Evolutionary conservation across 1,140 invertebrate species (phyloP).

Genomic region (Hirudo medicinalis): DNA sequence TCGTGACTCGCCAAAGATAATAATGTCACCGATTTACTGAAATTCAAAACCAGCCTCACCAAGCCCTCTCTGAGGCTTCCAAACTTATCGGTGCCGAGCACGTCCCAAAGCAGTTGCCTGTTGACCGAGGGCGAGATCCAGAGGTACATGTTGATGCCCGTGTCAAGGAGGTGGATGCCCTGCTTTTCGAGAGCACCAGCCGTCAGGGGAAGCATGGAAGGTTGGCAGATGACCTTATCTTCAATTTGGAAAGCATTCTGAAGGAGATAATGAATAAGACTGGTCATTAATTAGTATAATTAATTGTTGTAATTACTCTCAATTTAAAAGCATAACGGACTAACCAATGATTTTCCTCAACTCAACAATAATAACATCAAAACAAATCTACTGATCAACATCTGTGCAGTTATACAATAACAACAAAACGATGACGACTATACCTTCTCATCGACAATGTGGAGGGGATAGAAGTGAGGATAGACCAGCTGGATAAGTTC

Average conservation of each 20-base stretch:
- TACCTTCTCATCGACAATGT: background rate
- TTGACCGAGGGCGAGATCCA: background rate
- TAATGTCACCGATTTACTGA: background rate
- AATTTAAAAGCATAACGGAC: too few relatives aligned
- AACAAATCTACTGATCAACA: background rate
- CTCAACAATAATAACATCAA: too few relatives aligned
- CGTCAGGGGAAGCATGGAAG: background rate
- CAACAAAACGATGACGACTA: background rate
- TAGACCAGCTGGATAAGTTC: conserved; percentile 44
- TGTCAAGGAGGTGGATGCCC: conserved; percentile 5
- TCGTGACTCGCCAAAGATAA: too few relatives aligned
- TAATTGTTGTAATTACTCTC: too few relatives aligned
- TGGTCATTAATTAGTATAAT: too few relatives aligned
- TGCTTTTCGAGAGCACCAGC: background rate
- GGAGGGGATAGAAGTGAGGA: background rate
- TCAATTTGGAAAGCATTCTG: background rate
- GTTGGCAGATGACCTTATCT: background rate
- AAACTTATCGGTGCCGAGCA: background rate
- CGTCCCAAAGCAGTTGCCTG: background rate
- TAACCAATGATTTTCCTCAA: too few relatives aligned
- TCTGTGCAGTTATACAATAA: background rate
- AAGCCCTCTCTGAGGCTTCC: background rate
- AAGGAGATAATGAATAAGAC: too few relatives aligned
- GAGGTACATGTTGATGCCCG: background rate
- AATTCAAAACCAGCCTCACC: background rate